Evolutionary conservation across 2,888 invertebrate species (phyloP).

Genomic region (Xestoiulus laeticollis): DNA sequence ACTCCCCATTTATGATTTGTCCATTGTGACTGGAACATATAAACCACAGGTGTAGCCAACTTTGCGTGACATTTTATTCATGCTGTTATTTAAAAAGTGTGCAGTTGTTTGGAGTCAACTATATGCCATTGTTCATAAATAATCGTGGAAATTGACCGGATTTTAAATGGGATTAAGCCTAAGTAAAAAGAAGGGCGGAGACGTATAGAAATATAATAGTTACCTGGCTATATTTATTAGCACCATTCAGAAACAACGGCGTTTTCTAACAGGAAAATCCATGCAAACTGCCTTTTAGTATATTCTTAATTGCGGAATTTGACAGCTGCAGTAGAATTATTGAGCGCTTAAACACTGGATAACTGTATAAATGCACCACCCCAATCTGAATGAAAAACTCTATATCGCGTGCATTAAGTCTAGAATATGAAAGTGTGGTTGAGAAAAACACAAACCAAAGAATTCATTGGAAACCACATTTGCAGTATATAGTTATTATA

Average conservation of each 20-base stretch:
- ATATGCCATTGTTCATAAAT: background rate
- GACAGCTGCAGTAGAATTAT: background rate
- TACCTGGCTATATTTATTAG: background rate
- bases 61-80: background rate
- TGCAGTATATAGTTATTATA: background rate
- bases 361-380: background rate
- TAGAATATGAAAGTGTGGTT: background rate
- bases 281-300: background rate
- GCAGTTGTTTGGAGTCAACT: background rate
- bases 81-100: background rate
- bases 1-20: background rate
- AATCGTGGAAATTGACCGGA: background rate
- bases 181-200: background rate
- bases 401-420: background rate
- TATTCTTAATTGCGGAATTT: background rate
- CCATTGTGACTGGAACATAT: background rate
- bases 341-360: background rate
- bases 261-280: background rate
- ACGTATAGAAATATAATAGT: background rate
- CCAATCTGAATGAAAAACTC: background rate
- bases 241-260: background rate
- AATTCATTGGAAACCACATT: background rate
- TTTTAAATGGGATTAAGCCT: background rate
- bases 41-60: background rate
- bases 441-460: background rate